A percentile compares a stretch with the other conserved stretches of the same genome.
Evolutionary conservation across 2,888 invertebrate species (phyloP).

Genomic region (Sphaerophoria taeniata): DNA sequence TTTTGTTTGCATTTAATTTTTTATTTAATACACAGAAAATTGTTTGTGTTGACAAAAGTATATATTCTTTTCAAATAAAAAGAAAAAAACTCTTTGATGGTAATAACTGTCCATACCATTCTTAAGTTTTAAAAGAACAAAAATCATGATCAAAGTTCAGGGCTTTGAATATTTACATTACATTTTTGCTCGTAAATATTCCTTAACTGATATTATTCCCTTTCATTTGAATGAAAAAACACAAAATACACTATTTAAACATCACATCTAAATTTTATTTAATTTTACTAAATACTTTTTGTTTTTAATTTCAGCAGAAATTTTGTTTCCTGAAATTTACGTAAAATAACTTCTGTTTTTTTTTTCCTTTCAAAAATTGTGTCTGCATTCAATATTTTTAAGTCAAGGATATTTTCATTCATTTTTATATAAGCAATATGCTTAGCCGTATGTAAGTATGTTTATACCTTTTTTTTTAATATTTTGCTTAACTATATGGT

Average conservation of each 20-base stretch:
- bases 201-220: conserved; percentile 19
- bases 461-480: conserved; percentile 6
- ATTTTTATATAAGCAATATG: conserved; percentile 54
- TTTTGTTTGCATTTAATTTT: conserved; percentile 21
- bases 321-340: conserved; percentile 17
- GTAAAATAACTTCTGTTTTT: conserved; percentile 52
- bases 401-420: conserved; percentile 24
- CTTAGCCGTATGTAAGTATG: conserved; percentile 35
- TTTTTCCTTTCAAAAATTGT: conserved; percentile 24
- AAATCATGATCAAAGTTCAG: no score
- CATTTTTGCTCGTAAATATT: conserved; percentile 46
- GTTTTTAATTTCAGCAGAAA: conserved; percentile 17
- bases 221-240: conserved; percentile 31
- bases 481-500: conserved; percentile 41
- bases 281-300: conserved; percentile 23
- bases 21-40: conserved; percentile 40
- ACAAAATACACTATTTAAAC: conserved; percentile 17
- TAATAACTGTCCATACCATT: conserved; percentile 32
- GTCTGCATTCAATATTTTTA: conserved; percentile 1
- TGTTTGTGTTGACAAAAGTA: conserved; percentile 40
- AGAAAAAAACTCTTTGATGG: not conserved
- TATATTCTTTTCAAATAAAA: no score
- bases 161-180: conserved; percentile 5
- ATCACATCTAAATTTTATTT: conserved; percentile 35
- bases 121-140: conserved; percentile 16